phyloP scores from a whole-genome alignment of 2,888 invertebrate species.

The Ichneumoninae sp. region DNA sequence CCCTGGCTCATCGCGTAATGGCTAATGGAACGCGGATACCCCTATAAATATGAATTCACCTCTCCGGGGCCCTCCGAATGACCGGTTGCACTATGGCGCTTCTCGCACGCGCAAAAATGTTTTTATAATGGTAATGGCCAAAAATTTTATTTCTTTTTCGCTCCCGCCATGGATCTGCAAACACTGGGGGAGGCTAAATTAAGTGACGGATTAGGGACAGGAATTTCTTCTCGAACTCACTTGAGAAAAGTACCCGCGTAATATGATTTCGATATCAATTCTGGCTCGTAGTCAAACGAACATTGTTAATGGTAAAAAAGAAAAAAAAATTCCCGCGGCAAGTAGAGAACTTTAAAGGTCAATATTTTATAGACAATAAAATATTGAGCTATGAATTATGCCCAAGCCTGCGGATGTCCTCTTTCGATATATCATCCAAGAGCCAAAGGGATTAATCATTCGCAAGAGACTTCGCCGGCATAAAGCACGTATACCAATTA shows the following conservation, averaged over 20 bases:
- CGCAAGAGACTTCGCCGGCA: not conserved
- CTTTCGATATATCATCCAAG: not conserved
- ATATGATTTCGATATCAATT: too few species aligned
- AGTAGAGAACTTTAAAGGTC: not conserved
- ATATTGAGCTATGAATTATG: not conserved
- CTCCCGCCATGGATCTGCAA: too few species aligned
- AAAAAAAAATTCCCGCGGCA: not conserved
- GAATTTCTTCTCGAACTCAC: too few species aligned
- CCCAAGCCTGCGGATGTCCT: not conserved
- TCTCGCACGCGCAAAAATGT: not conserved
- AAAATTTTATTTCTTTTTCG: not conserved
- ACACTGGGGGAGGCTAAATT: too few species aligned
- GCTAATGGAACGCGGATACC: constrained; percentile 17
- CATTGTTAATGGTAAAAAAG: not conserved
- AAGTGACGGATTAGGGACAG: too few species aligned
- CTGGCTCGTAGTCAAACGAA: too few species aligned
- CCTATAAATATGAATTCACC: not conserved
- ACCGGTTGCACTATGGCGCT: too few species aligned
- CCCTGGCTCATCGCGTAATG: constrained; percentile 1
- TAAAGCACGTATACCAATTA: not conserved
- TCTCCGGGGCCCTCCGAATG: not conserved
- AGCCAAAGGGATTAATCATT: not conserved
- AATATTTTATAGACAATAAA: not conserved
- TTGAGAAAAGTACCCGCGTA: too few species aligned
- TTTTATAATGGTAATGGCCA: not conserved